These are phyloP conservation scores for Apostichopus parvimensis DNA, from an alignment of 35 echinoderm and acorn worm genomes.

Conservation along the genomic window DNA sequence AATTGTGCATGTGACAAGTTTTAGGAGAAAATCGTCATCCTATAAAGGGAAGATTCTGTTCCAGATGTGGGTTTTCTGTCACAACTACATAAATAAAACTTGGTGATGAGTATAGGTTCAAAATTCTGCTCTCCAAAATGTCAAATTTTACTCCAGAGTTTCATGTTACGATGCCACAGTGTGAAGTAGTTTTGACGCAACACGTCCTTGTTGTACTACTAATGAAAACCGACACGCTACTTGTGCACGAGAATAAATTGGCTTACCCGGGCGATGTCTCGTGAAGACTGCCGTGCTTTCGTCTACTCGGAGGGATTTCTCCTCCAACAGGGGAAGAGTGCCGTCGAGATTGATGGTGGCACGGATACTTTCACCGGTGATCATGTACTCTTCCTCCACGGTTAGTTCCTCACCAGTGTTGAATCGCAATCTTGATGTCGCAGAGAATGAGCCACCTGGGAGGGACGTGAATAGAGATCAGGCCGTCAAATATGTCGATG, in stretches of 20 bases:
- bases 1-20: too few relatives aligned
- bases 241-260: not conserved
- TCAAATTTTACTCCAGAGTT: too few relatives aligned
- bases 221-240: too few relatives aligned
- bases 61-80: too few relatives aligned
- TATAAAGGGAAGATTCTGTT: too few relatives aligned
- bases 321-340: not conserved
- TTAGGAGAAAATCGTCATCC: too few relatives aligned
- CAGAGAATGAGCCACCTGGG: conserved; percentile 12
- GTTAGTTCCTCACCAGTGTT: conserved; percentile 21
- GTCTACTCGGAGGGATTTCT: not conserved
- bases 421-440: conserved; percentile 6
- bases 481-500: too few relatives aligned
- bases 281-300: conserved; percentile 10
- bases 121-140: too few relatives aligned
- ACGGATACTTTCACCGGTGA: not conserved
- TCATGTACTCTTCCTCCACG: conserved; percentile 9
- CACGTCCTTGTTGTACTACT: too few relatives aligned
- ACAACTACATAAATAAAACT: too few relatives aligned
- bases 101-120: too few relatives aligned
- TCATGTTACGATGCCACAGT: not conserved
- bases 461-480: not conserved
- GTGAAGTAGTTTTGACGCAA: too few relatives aligned
- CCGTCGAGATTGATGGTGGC: conserved; percentile 11
- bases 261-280: conserved; percentile 29